Base-by-base conservation (phyloP, 2,113 vertebrate species). In the Pseudopipra pipra region DNA sequence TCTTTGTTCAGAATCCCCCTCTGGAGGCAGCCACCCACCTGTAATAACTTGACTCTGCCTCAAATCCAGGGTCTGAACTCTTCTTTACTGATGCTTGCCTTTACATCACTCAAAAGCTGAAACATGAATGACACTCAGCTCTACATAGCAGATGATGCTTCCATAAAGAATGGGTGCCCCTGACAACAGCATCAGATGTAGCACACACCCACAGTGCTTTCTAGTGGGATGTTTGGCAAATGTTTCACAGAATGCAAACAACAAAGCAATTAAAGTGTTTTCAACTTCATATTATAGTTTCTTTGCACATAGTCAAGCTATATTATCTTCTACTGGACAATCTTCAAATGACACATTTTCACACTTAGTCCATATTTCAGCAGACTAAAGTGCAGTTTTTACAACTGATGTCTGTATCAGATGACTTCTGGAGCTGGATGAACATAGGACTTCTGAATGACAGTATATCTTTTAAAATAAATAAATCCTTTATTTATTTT, bases 81-180 rank as follows among this genome's bases (percentile, higher is more conserved):
- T 54, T 46, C 46, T 47, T 18, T 14, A 43, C 19, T 25, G 44
- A 12, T 35, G 56, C 33, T 46, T 54, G 75, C 21, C 49, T 95
- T 55, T 47, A 43, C 7, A 39, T 44, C 7, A 65, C 27, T 47
- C 33, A 35, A 12, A 71, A 61, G 27, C 11, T 5, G 14, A 65
- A 92, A 68, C 8, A n/a, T 0, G 1, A 79, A 39, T 0, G 1
- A 75, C 23, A 25, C 8, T 52, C 16, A 54, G 63, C 24, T 58
- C 54, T 43, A 75, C 63, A 41, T 8, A 73, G 5, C 54, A 92
- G 44, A 43, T 44, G 21, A 65, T 49, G 63, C 8, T 59, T 72
- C 59, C 66, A 22, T 14, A 7, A 75, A 37, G 71, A 83, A 63
- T 6, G 17, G 35, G n/a, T 5, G 2, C 35, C 8, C 14, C 14